These are phyloP conservation scores for Phrynocephalus guinanensis DNA, from an alignment of 2,797 vertebrate genomes.

Conservation along the genomic window DNA sequence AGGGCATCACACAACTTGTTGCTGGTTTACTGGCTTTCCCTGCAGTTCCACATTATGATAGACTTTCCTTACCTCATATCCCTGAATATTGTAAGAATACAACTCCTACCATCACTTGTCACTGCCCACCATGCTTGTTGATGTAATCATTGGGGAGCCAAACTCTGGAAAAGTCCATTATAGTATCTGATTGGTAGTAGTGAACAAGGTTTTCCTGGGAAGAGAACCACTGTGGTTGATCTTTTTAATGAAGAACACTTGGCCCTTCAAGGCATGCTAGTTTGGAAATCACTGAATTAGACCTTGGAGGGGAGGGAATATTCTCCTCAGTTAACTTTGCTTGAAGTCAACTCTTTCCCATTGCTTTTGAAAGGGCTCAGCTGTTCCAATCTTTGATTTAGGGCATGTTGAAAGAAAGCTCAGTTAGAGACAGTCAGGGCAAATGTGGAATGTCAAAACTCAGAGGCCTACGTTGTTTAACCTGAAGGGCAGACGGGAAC, in stretches of 20 bases:
- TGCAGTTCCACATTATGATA: not conserved
- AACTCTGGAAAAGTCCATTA: not conserved
- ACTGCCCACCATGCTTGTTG: not conserved
- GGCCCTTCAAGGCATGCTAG: not conserved
- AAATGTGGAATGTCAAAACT: slow-evolving; percentile 31
- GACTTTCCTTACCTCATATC: not conserved
- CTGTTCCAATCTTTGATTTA: slow-evolving; percentile 35
- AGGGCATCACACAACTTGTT: too few relatives aligned
- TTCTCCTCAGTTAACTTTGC: not conserved
- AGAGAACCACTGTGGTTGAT: not conserved
- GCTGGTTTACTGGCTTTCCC: not conserved
- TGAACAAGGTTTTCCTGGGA: not conserved
- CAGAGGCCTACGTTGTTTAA: slow-evolving; percentile 25
- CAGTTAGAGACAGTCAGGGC: slow-evolving; percentile 16
- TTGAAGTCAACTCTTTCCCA: slow-evolving; percentile 12
- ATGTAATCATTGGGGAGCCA: too few relatives aligned
- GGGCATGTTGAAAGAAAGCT: slow-evolving; percentile 39
- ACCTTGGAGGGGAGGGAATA: not conserved
- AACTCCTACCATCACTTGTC: not conserved
- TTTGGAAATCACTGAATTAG: not conserved
- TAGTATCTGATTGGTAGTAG: not conserved
- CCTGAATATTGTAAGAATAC: not conserved
- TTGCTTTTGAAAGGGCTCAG: slow-evolving; percentile 30
- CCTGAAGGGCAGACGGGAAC: slow-evolving; percentile 24
- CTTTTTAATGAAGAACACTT: not conserved